Percentiles rank a stretch among this genome's conserved stretches.
Conservation (phyloP, 35 echinoderm and acorn worm genomes). For the Nesometra sesokonis region DNA sequence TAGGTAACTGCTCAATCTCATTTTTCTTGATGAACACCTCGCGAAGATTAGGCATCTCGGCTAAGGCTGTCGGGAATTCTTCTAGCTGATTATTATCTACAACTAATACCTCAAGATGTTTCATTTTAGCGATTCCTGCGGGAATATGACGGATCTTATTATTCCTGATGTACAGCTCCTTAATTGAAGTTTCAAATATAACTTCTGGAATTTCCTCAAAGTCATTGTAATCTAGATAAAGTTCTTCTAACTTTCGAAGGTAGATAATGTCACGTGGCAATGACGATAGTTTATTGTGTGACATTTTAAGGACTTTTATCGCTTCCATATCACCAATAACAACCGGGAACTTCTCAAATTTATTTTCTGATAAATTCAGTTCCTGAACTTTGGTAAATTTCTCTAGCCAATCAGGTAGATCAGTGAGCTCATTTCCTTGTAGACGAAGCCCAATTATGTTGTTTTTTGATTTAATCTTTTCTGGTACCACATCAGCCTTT, state of each 20-base stretch:
- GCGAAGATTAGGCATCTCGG: constrained; percentile 19
- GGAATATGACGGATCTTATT: constrained; percentile 39
- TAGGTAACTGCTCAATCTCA: constrained; percentile 33
- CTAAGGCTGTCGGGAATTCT: constrained; percentile 24
- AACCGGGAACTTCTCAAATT: constrained; percentile 40
- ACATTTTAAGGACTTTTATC: constrained; percentile 48
- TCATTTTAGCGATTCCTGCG: constrained; percentile 28
- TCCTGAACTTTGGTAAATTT: constrained; percentile 42
- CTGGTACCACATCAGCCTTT: constrained; percentile 10
- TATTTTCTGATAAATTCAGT: constrained; percentile 42
- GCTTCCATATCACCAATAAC: constrained; percentile 36
- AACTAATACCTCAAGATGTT: constrained; percentile 47
- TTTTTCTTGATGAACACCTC: constrained; percentile 56
- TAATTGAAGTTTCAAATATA: constrained; percentile 35
- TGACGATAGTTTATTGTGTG: constrained; percentile 29
- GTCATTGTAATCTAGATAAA: constrained; percentile 54
- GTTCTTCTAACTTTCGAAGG: constrained; percentile 34
- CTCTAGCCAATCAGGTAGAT: constrained; percentile 46
- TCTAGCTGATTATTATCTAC: constrained; percentile 47
- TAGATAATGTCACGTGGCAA: constrained; percentile 39
- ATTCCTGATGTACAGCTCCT: constrained; percentile 50
- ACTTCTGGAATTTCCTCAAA: constrained; percentile 47
- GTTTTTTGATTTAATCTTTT: neutral
- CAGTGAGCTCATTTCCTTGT: constrained; percentile 48
- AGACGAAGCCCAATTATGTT: constrained; percentile 43